Evolutionary conservation across 2,113 vertebrate genomes (phyloP).

Genomic region (Melozone crissalis): DNA sequence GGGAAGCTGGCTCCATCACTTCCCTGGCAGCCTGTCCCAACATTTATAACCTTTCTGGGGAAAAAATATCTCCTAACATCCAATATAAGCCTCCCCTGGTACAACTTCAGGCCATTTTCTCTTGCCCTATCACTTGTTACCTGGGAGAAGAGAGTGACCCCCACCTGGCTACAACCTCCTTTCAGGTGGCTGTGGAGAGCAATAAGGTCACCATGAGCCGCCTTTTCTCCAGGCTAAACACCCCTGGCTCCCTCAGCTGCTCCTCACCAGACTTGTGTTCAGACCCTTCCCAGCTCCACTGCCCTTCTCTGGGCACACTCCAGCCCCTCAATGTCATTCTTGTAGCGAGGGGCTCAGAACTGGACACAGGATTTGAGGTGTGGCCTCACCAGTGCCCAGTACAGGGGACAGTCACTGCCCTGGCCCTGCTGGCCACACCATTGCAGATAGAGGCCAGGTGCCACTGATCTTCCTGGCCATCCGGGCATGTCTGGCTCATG

Average conservation of each 20-base stretch:
- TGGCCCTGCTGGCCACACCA: background rate
- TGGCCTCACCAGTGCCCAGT: background rate
- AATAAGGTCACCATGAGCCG: background rate
- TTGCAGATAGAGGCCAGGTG: background rate
- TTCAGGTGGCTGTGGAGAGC: no score
- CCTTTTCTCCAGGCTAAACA: background rate
- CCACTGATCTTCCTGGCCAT: background rate
- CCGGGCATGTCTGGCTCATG: background rate
- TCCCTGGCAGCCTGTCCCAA: background rate
- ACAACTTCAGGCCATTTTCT: background rate
- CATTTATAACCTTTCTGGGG: background rate
- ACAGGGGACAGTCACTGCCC: background rate
- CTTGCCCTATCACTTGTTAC: no score
- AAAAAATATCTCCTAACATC: background rate
- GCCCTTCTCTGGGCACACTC: background rate
- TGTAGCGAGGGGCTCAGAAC: background rate
- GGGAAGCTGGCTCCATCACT: background rate
- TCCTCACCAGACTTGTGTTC: background rate
- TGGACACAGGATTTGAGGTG: background rate
- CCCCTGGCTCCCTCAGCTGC: background rate
- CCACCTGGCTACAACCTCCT: fast-evolving
- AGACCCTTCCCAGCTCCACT: background rate
- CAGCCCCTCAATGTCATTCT: background rate
- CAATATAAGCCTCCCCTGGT: background rate
- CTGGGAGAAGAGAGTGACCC: background rate